Conservation (phyloP, 1,140 invertebrate genomes). For the Dryas iulia region DNA sequence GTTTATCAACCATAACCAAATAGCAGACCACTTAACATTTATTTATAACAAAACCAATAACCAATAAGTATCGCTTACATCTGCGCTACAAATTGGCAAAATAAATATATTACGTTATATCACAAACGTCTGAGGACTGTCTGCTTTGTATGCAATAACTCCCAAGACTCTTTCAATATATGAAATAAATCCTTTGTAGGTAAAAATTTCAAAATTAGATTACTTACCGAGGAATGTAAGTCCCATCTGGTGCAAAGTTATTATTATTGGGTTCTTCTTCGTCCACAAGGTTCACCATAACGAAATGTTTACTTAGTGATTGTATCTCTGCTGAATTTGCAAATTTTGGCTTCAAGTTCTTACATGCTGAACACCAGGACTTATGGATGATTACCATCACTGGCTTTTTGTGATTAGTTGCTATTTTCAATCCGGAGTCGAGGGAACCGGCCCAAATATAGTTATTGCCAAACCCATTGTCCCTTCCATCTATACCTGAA, state of each 20-base stretch:
- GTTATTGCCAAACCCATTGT: slow-evolving; percentile 69
- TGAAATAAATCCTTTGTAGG: background rate
- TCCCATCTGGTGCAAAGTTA: slow-evolving; percentile 81
- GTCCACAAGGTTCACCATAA: slow-evolving; percentile 82
- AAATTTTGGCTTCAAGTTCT: slow-evolving; percentile 82
- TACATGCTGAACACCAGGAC: slow-evolving; percentile 83
- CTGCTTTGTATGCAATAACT: background rate
- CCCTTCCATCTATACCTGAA: slow-evolving; percentile 38
- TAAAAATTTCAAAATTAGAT: background rate
- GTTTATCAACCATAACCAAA: background rate
- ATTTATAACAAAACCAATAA: background rate
- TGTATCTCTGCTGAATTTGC: slow-evolving; percentile 79
- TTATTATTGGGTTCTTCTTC: slow-evolving; percentile 79
- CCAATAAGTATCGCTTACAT: background rate
- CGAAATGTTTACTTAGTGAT: slow-evolving; percentile 80
- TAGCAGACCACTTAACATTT: background rate
- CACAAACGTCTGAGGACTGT: background rate
- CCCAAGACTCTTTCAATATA: background rate
- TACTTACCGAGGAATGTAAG: slow-evolving; percentile 81
- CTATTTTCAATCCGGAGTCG: slow-evolving; percentile 76
- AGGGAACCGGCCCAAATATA: slow-evolving; percentile 75
- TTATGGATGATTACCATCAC: slow-evolving; percentile 84
- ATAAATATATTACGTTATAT: background rate
- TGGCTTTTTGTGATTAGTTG: slow-evolving; percentile 75
- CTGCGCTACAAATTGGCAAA: background rate